Percentiles rank a stretch among this genome's conserved stretches.
phyloP scores from a whole-genome alignment of 2,888 invertebrate genomes.

The Andricus quercusramuli region DNA sequence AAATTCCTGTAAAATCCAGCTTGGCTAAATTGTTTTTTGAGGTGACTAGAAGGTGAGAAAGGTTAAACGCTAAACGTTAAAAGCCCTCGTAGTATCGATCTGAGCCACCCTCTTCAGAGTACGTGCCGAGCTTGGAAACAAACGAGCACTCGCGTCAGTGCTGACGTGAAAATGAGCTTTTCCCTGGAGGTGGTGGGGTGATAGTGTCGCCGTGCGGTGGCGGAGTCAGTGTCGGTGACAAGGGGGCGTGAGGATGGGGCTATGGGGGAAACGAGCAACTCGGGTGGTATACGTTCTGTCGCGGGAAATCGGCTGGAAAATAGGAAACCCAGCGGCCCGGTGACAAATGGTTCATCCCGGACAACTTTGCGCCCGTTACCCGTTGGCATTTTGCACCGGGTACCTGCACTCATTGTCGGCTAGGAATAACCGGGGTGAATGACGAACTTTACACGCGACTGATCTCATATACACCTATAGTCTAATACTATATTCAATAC shows the following conservation, averaged over 20 bases:
- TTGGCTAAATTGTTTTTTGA: conserved; percentile 39
- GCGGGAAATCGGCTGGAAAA: conserved; percentile 77
- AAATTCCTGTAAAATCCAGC: background rate
- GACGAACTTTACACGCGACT: conserved; percentile 12
- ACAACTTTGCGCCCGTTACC: conserved; percentile 54
- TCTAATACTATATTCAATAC: background rate
- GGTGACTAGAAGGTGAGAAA: conserved; percentile 26
- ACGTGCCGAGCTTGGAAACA: conserved; percentile 56
- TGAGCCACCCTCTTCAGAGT: conserved; percentile 40
- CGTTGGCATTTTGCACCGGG: conserved; percentile 48
- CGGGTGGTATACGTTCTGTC: conserved; percentile 65
- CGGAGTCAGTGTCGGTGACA: conserved; percentile 52
- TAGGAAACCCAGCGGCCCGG: conserved; percentile 77
- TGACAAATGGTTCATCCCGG: conserved; percentile 76
- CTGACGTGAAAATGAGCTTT: conserved; percentile 68
- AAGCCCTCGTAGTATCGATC: conserved; percentile 49
- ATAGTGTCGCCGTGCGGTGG: conserved; percentile 43
- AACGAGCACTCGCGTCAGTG: conserved; percentile 60
- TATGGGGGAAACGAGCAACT: conserved; percentile 52
- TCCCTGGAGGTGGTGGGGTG: conserved; percentile 45
- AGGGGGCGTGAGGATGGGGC: conserved; percentile 52
- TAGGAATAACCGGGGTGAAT: conserved; percentile 27
- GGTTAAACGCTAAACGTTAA: conserved; percentile 34
- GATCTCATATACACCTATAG: background rate
- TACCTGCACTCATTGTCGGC: conserved; percentile 42